Evolutionary conservation across 2,888 invertebrate species (phyloP), one percentile per base, ranked within the genome.

Genomic region (Polymixis lichenea): DNA sequence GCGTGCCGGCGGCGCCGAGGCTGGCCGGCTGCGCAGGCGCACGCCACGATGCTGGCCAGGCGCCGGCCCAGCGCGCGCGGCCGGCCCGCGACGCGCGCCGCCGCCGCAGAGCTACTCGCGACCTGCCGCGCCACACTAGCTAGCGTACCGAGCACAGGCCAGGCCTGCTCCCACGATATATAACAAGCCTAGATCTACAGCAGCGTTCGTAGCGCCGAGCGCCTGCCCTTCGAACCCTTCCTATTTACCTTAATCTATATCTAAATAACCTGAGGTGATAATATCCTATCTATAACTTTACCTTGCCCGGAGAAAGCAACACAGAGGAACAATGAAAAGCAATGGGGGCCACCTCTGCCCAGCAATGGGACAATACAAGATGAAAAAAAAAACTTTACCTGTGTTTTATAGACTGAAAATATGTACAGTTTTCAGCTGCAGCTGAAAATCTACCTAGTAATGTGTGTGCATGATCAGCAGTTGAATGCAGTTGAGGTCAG

Each of bases 11-110:
- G 8, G 43, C 19, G 64, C 55, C 58, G 66, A 6, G 38, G 6
- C 5, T 38, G 38, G 38, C 38, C 38, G 38, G 38, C 38, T 0
- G 38, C 38, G 67, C 84, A 79, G 17, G 80, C 84, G 68, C 84
- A 78, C 13, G 61, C 46, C 73, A 84, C 2, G 4, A 69, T 8
- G 51, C 71, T 2, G n/a, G 80, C 84, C 0, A 84, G 53, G 56
- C 84, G 79, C 58, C 78, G 80, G 2, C 62, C 38, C 64, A 71
- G 83, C 67, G 66, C 82, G 68, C 62, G 46, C 38, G 32, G 38
- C 22, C 78, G 79, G 5, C 69, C 58, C 66, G 43, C 43, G 9
- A 1, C 9, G 9, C 11, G 43, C 74, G 11, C 19, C 72, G n/a
- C 19, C 15, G 17, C 9, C 38, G 32, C 38, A 7, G 11, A 0